phyloP scores from a whole-genome alignment of 1,140 invertebrate genomes.

The Frieseomelitta varia region DNA sequence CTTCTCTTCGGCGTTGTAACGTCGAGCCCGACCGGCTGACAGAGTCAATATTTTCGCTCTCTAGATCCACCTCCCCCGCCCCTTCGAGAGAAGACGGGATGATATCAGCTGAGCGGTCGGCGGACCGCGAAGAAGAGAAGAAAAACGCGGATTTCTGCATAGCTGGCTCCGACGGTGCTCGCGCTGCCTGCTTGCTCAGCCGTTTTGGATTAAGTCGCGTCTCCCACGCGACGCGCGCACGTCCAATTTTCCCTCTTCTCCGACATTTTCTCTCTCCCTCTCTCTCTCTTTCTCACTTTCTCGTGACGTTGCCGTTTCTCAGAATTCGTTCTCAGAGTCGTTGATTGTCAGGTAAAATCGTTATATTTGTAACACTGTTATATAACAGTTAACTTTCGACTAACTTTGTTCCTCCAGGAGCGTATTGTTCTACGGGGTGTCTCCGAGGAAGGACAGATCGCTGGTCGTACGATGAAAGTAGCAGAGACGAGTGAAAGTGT shows the following conservation, averaged over 20 bases:
- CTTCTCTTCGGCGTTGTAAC: background rate
- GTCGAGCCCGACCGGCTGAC: constrained; percentile 29
- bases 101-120: constrained; percentile 20
- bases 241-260: too few relatives aligned
- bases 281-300: background rate
- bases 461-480: constrained; percentile 5
- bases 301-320: too few relatives aligned
- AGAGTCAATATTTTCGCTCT: constrained; percentile 61
- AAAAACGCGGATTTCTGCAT: constrained; percentile 52
- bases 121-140: background rate
- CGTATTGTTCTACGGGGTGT: too few relatives aligned
- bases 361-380: too few relatives aligned
- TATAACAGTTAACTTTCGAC: background rate
- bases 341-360: background rate
- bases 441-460: background rate
- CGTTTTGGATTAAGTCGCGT: constrained; percentile 49
- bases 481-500: constrained; percentile 27
- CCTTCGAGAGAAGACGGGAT: constrained; percentile 41
- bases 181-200: constrained; percentile 43
- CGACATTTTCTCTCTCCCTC: background rate
- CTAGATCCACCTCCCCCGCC: background rate
- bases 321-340: too few relatives aligned
- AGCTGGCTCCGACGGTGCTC: constrained; percentile 28
- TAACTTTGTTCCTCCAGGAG: background rate
- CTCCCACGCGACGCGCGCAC: background rate